These are phyloP conservation scores for Synanthedon myopaeformis DNA, from an alignment of 2,888 invertebrate genomes.

Conservation along the genomic window DNA sequence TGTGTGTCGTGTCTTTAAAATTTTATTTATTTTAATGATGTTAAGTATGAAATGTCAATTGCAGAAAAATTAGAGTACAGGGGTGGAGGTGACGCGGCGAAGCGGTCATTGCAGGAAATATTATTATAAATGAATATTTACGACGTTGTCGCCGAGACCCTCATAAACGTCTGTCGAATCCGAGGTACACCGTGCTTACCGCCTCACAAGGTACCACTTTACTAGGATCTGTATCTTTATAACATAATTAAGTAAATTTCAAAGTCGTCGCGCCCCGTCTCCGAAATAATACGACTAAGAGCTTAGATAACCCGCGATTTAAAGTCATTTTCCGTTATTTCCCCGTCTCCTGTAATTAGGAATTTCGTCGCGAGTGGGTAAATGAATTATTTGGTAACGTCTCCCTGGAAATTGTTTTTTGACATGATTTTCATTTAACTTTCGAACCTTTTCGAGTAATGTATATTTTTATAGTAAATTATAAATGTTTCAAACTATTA, in stretches of 20 bases:
- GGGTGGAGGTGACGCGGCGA: not conserved
- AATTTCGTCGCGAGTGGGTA: constrained; percentile 28
- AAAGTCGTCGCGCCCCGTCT: constrained; percentile 39
- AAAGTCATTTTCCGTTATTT: constrained; percentile 43
- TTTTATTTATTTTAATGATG: too few species aligned
- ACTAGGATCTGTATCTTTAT: constrained; percentile 49
- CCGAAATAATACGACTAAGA: constrained; percentile 46
- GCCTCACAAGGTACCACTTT: constrained; percentile 26
- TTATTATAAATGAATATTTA: not conserved
- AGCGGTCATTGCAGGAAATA: not conserved
- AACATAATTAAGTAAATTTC: constrained; percentile 58
- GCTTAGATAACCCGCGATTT: constrained; percentile 45
- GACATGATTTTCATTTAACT: constrained; percentile 12
- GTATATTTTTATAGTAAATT: constrained; percentile 14
- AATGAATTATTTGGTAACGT: constrained; percentile 26
- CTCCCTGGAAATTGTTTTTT: constrained; percentile 15
- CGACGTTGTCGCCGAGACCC: constrained; percentile 1
- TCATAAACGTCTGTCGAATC: constrained; percentile 27
- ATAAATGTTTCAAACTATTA: too few species aligned
- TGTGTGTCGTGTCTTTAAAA: too few species aligned
- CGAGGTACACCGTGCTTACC: constrained; percentile 13
- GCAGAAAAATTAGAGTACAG: too few species aligned
- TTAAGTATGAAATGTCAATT: too few species aligned
- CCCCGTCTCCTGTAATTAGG: constrained; percentile 38
- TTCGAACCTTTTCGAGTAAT: constrained; percentile 13